Evolutionary conservation across 2,113 vertebrate species (phyloP).

Genomic region (Alces alces): DNA sequence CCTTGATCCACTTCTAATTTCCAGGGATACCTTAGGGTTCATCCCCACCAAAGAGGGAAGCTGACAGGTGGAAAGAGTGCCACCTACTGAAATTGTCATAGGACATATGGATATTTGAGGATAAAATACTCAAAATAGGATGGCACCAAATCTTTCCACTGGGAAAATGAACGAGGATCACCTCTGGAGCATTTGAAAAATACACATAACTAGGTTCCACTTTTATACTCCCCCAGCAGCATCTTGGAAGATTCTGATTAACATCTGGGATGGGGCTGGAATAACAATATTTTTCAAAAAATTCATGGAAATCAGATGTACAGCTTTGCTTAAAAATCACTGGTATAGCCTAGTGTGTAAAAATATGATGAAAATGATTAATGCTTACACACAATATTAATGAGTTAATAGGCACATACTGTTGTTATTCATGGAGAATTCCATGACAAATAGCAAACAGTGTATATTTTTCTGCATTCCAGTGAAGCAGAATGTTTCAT

Average conservation of each 20-base stretch:
- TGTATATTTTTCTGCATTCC: neutral
- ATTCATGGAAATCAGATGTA: neutral
- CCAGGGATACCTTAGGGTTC: neutral
- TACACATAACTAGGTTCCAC: neutral
- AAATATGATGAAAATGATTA: neutral
- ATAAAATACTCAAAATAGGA: neutral
- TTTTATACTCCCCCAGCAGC: neutral
- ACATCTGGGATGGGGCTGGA: neutral
- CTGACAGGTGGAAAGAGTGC: constrained; percentile 35
- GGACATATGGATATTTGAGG: neutral
- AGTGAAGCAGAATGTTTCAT: neutral
- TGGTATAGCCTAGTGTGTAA: neutral
- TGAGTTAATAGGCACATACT: neutral
- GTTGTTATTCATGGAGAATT: neutral
- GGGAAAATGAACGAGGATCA: neutral
- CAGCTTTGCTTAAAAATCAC: neutral
- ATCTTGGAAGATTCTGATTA: neutral
- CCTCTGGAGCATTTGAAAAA: neutral
- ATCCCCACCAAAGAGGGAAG: neutral
- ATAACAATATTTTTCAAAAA: neutral
- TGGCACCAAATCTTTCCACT: neutral
- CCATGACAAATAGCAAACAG: neutral
- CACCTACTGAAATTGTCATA: constrained; percentile 42
- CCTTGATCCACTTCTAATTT: neutral
- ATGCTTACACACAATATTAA: neutral